phyloP scores from a whole-genome alignment of 2,113 vertebrate genomes.

The Petaurus breviceps region DNA sequence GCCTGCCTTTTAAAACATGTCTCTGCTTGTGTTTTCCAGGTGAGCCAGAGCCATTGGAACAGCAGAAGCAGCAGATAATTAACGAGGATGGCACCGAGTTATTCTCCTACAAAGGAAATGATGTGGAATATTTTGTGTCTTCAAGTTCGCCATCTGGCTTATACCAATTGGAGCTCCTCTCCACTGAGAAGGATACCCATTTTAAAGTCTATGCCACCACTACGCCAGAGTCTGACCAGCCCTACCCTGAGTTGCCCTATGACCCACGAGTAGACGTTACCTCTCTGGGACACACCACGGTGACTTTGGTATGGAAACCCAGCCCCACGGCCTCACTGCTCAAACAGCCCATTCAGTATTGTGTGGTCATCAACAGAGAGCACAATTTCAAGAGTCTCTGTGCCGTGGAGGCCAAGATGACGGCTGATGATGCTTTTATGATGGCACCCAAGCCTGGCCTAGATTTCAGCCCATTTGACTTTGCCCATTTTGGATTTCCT shows the following conservation, averaged over 20 bases:
- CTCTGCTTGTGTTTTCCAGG: conserved; percentile 82
- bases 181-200: conserved; percentile 97
- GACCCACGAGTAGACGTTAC: conserved; percentile 97
- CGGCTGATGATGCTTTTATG: conserved; percentile 93
- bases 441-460: conserved; percentile 92
- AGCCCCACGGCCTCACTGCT: conserved; percentile 92
- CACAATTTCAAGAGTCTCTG: conserved; percentile 99
- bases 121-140: conserved; percentile 94
- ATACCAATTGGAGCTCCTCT: conserved; percentile 96
- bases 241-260: conserved; percentile 95
- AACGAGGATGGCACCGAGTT: conserved; percentile 90
- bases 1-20: not conserved
- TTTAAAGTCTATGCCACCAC: conserved; percentile 97
- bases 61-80: conserved; percentile 93
- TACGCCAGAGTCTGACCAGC: conserved; percentile 96
- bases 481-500: conserved; percentile 95
- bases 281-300: conserved; percentile 92
- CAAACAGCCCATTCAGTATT: conserved; percentile 94
- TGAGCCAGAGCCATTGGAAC: conserved; percentile 93
- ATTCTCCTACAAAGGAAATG: conserved; percentile 97
- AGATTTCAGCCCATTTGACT: conserved; percentile 98
- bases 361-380: conserved; percentile 96
- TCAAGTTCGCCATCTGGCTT: conserved; percentile 94
- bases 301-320: conserved; percentile 96
- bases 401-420: conserved; percentile 93